Evolutionary conservation across 2,888 invertebrate species (phyloP).

Genomic region (Erynnis tages): DNA sequence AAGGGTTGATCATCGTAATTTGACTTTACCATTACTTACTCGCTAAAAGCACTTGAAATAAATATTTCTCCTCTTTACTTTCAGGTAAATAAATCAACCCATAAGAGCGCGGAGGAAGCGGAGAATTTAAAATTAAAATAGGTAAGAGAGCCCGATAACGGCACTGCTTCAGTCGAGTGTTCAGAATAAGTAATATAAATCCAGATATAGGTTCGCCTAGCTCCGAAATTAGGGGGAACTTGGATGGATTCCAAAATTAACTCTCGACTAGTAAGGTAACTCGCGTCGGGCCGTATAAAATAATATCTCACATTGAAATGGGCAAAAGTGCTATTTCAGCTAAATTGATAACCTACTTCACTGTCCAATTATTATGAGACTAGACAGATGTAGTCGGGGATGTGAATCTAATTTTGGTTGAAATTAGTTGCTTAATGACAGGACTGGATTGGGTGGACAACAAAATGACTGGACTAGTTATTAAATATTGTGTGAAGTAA

Average conservation of each 20-base stretch:
- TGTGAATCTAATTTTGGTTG: slow-evolving; percentile 8
- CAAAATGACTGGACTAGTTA: no score
- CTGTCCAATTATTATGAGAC: slow-evolving; percentile 23
- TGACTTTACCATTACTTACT: no score
- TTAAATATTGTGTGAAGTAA: background rate
- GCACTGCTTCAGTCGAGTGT: slow-evolving; percentile 24
- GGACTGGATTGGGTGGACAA: no score
- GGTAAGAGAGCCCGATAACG: slow-evolving; percentile 29
- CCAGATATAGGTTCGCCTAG: slow-evolving; percentile 25
- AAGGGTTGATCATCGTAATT: no score
- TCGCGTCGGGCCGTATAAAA: slow-evolving; percentile 25
- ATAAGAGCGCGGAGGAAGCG: slow-evolving; percentile 15
- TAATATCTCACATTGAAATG: slow-evolving; percentile 26
- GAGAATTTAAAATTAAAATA: slow-evolving; percentile 31
- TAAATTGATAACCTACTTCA: slow-evolving; percentile 25
- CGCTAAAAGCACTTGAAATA: no score
- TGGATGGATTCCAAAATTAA: slow-evolving; percentile 50
- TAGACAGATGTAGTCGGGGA: slow-evolving; percentile 5
- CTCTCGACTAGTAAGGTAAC: slow-evolving; percentile 22
- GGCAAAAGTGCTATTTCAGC: slow-evolving; percentile 25
- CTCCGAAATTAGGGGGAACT: slow-evolving; percentile 46
- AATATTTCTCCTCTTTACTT: slow-evolving; percentile 32
- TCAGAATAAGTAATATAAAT: slow-evolving; percentile 29
- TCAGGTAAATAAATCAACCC: slow-evolving; percentile 34
- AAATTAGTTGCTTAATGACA: no score